Conservation (phyloP, 1,140 invertebrate genomes). For the Calliopsis andreniformis region DNA sequence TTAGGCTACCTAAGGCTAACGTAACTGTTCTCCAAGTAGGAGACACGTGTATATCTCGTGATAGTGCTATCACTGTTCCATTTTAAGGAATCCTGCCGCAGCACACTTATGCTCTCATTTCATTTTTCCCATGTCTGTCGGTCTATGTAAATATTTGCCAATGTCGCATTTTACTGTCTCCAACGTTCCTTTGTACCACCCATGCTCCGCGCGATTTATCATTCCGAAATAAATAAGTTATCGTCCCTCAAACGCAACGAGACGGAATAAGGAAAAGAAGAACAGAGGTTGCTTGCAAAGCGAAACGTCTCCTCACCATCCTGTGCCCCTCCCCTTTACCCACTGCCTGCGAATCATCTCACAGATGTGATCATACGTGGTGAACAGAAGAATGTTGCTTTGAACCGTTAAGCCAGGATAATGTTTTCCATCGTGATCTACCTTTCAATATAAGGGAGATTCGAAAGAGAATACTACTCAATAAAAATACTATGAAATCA, state of each 20-base stretch:
- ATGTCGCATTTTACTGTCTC: neutral
- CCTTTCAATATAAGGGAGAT: neutral
- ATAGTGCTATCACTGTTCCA: no score
- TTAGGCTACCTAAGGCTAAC: no score
- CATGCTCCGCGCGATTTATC: neutral
- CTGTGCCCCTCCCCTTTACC: neutral
- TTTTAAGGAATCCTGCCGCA: no score
- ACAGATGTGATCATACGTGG: neutral
- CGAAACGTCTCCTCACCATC: neutral
- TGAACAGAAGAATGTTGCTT: neutral
- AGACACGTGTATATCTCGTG: no score
- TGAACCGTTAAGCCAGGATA: neutral
- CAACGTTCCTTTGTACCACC: no score
- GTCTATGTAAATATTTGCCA: neutral
- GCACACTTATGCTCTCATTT: no score
- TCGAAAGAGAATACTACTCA: no score
- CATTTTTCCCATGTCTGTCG: no score
- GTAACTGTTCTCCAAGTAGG: no score
- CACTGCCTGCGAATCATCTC: neutral
- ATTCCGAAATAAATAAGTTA: conserved; percentile 2
- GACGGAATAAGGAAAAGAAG: neutral
- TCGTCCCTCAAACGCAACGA: conserved; percentile 8
- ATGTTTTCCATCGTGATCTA: neutral
- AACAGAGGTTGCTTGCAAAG: neutral
- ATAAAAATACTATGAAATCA: no score